Evolutionary conservation across 2,113 vertebrate genomes (phyloP).

Genomic region (Macaca fascicularis): T2T-MFA8v1.1 NC_088384.1:93944001-93944500

Average conservation of each 20-base stretch:
- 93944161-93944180: constrained; percentile 50
- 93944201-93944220: constrained; percentile 49
- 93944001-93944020: background rate
- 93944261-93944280: constrained; percentile 49
- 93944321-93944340: constrained; percentile 23
- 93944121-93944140: background rate
- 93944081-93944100: background rate
- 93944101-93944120: constrained; percentile 5
- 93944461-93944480: background rate
- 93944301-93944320: constrained; percentile 29
- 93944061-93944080: background rate
- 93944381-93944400: background rate
- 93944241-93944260: constrained; percentile 43
- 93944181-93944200: constrained; percentile 32
- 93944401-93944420: background rate
- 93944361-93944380: background rate
- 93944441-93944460: background rate
- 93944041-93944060: background rate
- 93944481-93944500: constrained; percentile 19
- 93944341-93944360: constrained; percentile 32
- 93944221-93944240: constrained; percentile 33
- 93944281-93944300: constrained; percentile 50
- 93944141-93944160: constrained; percentile 30
- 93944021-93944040: constrained; percentile 19
- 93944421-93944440: background rate